These are phyloP conservation scores for Montipora capricornis DNA, from an alignment of 64 coral and sea anemone species.

Conservation along the genomic window DNA sequence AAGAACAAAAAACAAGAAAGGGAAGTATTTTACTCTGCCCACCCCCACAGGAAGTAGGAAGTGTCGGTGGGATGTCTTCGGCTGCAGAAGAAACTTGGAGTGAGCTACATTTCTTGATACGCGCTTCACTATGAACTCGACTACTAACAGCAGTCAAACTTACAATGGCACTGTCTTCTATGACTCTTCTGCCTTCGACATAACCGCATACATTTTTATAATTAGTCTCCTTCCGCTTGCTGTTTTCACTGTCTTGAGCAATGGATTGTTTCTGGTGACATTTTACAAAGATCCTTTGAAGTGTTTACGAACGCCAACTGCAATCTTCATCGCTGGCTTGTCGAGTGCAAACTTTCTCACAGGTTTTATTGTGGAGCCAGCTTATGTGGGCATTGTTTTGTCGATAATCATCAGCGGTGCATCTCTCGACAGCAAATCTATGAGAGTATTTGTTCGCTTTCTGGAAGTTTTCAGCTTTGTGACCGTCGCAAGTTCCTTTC, in stretches of 20 bases:
- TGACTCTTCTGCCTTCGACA: too few relatives aligned
- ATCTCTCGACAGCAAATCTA: not conserved
- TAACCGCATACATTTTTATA: too few relatives aligned
- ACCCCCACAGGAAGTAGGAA: not conserved
- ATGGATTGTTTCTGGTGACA: slow-evolving; percentile 65
- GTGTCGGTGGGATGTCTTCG: not conserved
- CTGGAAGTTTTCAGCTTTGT: slow-evolving; percentile 68
- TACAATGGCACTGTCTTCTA: too few relatives aligned
- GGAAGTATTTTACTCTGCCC: not conserved
- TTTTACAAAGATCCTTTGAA: slow-evolving; percentile 87
- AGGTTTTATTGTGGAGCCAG: slow-evolving; percentile 68
- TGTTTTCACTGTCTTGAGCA: slow-evolving; percentile 47
- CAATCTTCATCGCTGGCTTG: slow-evolving; percentile 60
- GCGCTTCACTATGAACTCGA: too few relatives aligned
- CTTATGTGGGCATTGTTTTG: not conserved
- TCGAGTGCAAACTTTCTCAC: slow-evolving; percentile 51
- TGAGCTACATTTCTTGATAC: too few relatives aligned
- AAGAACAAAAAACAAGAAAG: too few relatives aligned
- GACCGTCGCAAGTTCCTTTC: slow-evolving; percentile 79
- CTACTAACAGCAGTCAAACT: too few relatives aligned
- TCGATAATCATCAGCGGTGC: not conserved
- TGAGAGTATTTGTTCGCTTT: slow-evolving; percentile 49
- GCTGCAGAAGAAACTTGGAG: too few relatives aligned
- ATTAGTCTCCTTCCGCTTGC: not conserved
- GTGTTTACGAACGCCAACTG: slow-evolving; percentile 67